Conservation (phyloP, 2,888 invertebrate species). For the Syritta pipiens region DNA sequence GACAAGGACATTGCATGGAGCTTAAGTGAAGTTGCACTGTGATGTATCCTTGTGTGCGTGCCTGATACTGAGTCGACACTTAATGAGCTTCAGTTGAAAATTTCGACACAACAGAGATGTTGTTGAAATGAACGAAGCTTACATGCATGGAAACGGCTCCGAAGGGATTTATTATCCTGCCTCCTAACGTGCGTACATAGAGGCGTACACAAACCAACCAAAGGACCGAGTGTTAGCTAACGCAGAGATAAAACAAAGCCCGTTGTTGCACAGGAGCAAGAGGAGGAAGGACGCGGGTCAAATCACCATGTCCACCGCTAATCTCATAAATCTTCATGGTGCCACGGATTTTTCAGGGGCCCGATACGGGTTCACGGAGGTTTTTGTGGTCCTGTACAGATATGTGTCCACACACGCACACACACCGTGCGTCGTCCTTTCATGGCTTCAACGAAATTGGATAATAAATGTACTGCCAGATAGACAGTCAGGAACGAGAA, state of each 20-base stretch:
- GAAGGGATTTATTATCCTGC: slow-evolving; percentile 61
- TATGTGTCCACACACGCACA: slow-evolving; percentile 21
- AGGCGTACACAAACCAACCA: too few species aligned
- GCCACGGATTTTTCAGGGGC: slow-evolving; percentile 57
- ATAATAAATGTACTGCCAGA: slow-evolving; percentile 39
- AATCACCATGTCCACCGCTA: slow-evolving; percentile 63
- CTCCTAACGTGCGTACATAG: slow-evolving; percentile 21
- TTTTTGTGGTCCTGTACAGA: slow-evolving; percentile 36
- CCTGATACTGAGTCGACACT: slow-evolving; percentile 26
- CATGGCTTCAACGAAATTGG: slow-evolving; percentile 12
- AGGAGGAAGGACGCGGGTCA: too few species aligned
- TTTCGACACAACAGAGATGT: slow-evolving; percentile 61
- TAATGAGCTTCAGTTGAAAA: slow-evolving; percentile 63
- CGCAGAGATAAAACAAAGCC: slow-evolving; percentile 36
- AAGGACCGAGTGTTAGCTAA: slow-evolving; percentile 14
- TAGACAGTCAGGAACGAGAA: background rate
- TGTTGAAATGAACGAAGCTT: slow-evolving; percentile 61
- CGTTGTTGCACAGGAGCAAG: too few species aligned
- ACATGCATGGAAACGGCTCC: slow-evolving; percentile 53
- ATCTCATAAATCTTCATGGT: slow-evolving; percentile 61
- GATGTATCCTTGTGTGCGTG: slow-evolving; percentile 18
- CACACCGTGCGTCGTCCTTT: slow-evolving; percentile 32
- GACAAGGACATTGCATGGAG: slow-evolving; percentile 60
- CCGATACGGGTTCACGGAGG: slow-evolving; percentile 48
- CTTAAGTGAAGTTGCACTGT: slow-evolving; percentile 53